Base-by-base conservation (phyloP, 2,888 invertebrate species). In the Liodrosophila aerea region DNA sequence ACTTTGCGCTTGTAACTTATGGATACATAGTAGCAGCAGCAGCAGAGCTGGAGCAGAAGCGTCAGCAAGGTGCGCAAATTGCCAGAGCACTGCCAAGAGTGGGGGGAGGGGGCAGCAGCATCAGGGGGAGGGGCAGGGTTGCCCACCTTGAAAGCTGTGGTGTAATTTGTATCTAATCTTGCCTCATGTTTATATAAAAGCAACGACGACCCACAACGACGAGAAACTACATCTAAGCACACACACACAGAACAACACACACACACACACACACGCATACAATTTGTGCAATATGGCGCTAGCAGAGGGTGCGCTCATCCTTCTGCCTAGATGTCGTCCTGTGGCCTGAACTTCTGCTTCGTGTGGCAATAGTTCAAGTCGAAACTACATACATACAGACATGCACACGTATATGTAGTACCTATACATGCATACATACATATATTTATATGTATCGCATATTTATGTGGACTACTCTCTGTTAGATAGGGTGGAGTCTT, bases 121-220 rank as follows among this genome's bases (percentile, higher is more conserved):
- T 22, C 3, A n/a, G n/a, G n/a, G n/a, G n/a, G n/a, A n/a, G n/a
- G n/a, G n/a, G n/a, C n/a, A n/a, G n/a, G n/a, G n/a, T n/a, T 31
- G 71, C 68, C 76, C 76, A 78, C 85, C 80, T 83, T 76, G 69
- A 65, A 75, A 80, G 84, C 84, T 80, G 84, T 76, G 70, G 81
- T 73, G 78, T 85, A 80, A 85, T 80, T 80, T 80, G 86, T 85
- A 80, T 85, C 86, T 80, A 85, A 80, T 85, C 86, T 85, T 69
- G 84, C 76, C 78, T 85, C 78, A 85, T 80, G 86, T 80, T 80
- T 80, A 80, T 83, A 85, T 80, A 85, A 85, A 85, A 80, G 72
- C 78, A 73, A 66, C 84, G 63, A 69, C 59, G 41, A 59, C 64
- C 43, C 39, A 46, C 39, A 65, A 58, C 18, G 51, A 65, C 61